Percentiles rank a stretch among this genome's conserved stretches.
Conservation (phyloP, 2,888 invertebrate species). For the Thereva unica region DNA sequence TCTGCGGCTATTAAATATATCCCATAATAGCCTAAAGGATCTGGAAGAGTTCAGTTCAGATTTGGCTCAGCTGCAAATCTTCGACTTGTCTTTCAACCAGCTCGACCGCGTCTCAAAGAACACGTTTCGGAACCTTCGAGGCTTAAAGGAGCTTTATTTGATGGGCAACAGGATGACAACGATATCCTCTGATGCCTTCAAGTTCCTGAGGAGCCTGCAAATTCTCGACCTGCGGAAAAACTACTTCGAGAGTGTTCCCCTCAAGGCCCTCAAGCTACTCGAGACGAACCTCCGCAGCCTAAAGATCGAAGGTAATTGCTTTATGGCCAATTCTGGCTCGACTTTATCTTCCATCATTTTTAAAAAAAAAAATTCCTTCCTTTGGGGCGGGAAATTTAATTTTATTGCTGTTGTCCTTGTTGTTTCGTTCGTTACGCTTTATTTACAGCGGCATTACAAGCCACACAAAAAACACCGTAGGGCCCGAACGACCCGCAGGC, state of each 20-base stretch:
- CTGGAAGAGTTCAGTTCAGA: constrained; percentile 81
- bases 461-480: too few relatives aligned
- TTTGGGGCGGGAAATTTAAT: neutral
- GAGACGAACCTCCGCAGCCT: constrained; percentile 82
- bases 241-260: constrained; percentile 77
- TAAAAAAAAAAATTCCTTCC: neutral
- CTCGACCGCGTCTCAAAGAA: constrained; percentile 75
- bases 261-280: constrained; percentile 75
- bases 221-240: constrained; percentile 81
- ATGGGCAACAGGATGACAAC: constrained; percentile 82
- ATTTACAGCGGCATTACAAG: neutral
- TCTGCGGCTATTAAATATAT: constrained; percentile 76
- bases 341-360: constrained; percentile 1
- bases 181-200: constrained; percentile 77
- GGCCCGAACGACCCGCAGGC: too few relatives aligned
- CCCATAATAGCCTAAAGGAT: constrained; percentile 79
- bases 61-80: constrained; percentile 74
- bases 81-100: constrained; percentile 84
- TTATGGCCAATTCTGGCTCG: constrained; percentile 2
- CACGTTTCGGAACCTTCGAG: constrained; percentile 76
- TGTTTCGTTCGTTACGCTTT: neutral
- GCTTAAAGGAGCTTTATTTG: constrained; percentile 75
- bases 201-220: constrained; percentile 73
- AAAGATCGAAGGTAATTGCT: constrained; percentile 73
- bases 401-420: constrained; percentile 7